A percentile compares a stretch with the other conserved stretches of the same genome.
Conservation (phyloP, 1,140 invertebrate genomes). For the Panulirus ornatus region DNA sequence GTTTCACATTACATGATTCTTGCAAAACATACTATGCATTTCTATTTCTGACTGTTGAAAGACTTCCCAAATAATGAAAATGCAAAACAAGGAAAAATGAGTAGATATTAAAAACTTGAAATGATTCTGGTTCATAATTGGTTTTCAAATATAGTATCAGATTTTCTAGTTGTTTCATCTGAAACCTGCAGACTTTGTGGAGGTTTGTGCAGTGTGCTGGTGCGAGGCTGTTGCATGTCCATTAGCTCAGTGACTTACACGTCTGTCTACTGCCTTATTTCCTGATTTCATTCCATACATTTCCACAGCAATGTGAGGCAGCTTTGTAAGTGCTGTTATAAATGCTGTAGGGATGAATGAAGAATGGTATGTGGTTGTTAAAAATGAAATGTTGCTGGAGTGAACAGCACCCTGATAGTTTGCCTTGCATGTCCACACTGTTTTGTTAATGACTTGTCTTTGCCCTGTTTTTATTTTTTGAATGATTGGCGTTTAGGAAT, state of each 20-base stretch:
- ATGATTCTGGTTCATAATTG: too few species aligned
- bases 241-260: not conserved
- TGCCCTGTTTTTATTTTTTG: not conserved
- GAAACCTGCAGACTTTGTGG: not conserved
- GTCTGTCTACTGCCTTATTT: conserved; percentile 45
- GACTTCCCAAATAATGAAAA: too few species aligned
- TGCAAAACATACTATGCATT: too few species aligned
- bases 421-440: conserved; percentile 26
- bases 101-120: too few species aligned
- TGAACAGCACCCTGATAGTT: conserved; percentile 26
- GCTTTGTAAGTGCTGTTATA: not conserved
- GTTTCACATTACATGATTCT: too few species aligned
- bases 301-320: conserved; percentile 34
- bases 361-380: conserved; percentile 11
- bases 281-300: conserved; percentile 40
- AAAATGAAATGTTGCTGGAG: conserved; percentile 1
- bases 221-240: conserved; percentile 16
- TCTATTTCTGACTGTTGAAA: too few species aligned
- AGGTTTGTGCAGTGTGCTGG: not conserved
- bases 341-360: conserved; percentile 25
- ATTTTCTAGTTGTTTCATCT: not conserved
- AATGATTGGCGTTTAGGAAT: not conserved
- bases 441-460: not conserved
- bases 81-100: too few species aligned
- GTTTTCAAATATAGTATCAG: too few species aligned